These are phyloP conservation scores for Drosophila jambulina DNA, from an alignment of 1,140 invertebrate genomes.

Conservation along the genomic window DNA sequence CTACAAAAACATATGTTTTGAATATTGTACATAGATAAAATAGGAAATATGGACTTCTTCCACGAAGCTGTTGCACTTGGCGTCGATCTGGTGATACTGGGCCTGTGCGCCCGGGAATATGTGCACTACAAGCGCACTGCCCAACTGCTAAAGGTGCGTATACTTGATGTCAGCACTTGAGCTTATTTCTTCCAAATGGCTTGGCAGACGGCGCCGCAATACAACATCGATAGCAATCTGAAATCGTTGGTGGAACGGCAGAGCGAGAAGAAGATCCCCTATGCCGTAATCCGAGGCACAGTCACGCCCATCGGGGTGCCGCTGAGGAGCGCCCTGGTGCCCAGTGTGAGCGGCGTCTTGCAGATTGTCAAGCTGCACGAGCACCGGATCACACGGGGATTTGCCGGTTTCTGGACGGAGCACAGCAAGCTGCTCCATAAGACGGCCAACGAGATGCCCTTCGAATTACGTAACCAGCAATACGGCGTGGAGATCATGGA, in stretches of 20 bases:
- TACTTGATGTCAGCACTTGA: background rate
- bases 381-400: slow-evolving; percentile 90
- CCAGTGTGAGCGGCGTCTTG: slow-evolving; percentile 89
- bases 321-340: slow-evolving; percentile 89
- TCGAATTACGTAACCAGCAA: slow-evolving; percentile 88
- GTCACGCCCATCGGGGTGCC: slow-evolving; percentile 91
- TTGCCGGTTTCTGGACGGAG: slow-evolving; percentile 92
- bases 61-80: slow-evolving; percentile 89
- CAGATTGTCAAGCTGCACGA: slow-evolving; percentile 88
- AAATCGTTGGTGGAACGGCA: slow-evolving; percentile 87
- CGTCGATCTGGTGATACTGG: slow-evolving; percentile 90
- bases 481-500: slow-evolving; percentile 90
- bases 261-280: slow-evolving; percentile 88
- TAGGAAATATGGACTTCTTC: slow-evolving; percentile 72
- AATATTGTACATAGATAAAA: slow-evolving; percentile 23
- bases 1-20: slow-evolving; percentile 18
- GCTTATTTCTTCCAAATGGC: background rate
- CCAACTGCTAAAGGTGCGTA: slow-evolving; percentile 88
- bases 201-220: slow-evolving; percentile 88
- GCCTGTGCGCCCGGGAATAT: slow-evolving; percentile 89
- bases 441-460: slow-evolving; percentile 90
- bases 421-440: slow-evolving; percentile 91
- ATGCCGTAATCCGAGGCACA: slow-evolving; percentile 90
- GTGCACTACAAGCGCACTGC: slow-evolving; percentile 89
- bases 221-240: slow-evolving; percentile 88